Conservation (phyloP, 2,113 vertebrate species). For the Noctilio leporinus region DNA sequence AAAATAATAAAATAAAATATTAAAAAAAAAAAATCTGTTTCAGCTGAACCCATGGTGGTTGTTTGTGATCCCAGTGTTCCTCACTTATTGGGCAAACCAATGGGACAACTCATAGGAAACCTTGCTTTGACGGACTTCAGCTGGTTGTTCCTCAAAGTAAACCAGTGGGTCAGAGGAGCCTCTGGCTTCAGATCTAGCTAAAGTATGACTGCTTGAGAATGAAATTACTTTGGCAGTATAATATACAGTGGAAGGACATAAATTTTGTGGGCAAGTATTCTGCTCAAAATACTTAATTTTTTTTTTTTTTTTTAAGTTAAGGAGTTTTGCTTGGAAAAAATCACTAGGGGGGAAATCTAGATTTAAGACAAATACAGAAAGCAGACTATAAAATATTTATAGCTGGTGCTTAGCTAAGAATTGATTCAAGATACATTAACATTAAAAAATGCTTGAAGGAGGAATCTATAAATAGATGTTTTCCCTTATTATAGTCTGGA, state of each 20-base stretch:
- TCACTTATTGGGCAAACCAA: not conserved
- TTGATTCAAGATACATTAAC: constrained; percentile 27
- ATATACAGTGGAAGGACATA: not conserved
- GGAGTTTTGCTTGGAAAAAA: not conserved
- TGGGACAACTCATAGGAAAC: not conserved
- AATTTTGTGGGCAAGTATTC: not conserved
- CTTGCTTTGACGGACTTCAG: not conserved
- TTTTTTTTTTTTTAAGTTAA: not conserved
- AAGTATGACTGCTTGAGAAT: not conserved
- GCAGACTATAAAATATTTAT: not conserved
- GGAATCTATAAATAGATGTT: not conserved
- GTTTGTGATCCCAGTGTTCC: not conserved
- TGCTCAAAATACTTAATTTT: not conserved
- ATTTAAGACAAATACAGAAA: constrained; percentile 8
- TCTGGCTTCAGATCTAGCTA: not conserved
- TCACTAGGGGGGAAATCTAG: not conserved
- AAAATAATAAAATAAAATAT: too few relatives aligned
- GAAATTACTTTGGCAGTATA: not conserved
- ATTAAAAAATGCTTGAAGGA: not conserved
- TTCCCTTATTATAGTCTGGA: not conserved
- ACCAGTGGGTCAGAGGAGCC: not conserved
- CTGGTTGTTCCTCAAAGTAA: not conserved
- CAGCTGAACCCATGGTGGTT: not conserved
- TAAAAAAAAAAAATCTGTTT: too few relatives aligned
- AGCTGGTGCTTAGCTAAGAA: not conserved